phyloP scores from a whole-genome alignment of 2,888 invertebrate genomes.

The Schizaphis graminum region DNA sequence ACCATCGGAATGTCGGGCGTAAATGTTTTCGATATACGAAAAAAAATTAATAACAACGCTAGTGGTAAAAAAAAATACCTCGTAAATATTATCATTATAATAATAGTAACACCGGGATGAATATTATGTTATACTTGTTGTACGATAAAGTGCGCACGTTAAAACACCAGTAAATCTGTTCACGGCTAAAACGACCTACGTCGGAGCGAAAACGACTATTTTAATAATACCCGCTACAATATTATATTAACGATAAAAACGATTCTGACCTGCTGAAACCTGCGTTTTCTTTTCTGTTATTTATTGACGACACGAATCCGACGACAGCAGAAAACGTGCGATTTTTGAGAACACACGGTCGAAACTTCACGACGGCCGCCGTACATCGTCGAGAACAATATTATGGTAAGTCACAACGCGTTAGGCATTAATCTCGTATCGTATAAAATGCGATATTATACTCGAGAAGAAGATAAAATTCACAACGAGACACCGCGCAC shows the following conservation, averaged over 20 bases:
- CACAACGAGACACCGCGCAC: slow-evolving; percentile 31
- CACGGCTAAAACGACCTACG: slow-evolving; percentile 3
- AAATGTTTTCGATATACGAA: not conserved
- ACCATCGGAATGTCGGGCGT: not conserved
- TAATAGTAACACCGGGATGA: not conserved
- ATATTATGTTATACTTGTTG: not conserved
- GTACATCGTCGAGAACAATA: slow-evolving; percentile 27
- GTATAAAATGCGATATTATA: not conserved
- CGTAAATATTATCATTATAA: not conserved
- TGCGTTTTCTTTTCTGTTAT: slow-evolving; percentile 33
- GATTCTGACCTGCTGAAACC: slow-evolving; percentile 48
- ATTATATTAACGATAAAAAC: slow-evolving; percentile 22
- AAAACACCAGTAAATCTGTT: not conserved
- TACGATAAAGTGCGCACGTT: not conserved
- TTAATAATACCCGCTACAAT: not conserved
- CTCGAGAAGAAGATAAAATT: not conserved
- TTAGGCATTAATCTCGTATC: not conserved
- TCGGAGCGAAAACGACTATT: not conserved
- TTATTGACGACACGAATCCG: slow-evolving; percentile 25
- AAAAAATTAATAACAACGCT: slow-evolving; percentile 8
- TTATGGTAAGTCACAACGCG: not conserved
- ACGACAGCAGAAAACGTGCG: slow-evolving; percentile 47
- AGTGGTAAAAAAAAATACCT: not conserved
- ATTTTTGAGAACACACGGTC: slow-evolving; percentile 6
- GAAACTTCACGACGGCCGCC: slow-evolving; percentile 16